Percentiles rank a stretch among this genome's conserved stretches.
Conservation (phyloP, 2,888 invertebrate genomes). For the Athalia rosae region DNA sequence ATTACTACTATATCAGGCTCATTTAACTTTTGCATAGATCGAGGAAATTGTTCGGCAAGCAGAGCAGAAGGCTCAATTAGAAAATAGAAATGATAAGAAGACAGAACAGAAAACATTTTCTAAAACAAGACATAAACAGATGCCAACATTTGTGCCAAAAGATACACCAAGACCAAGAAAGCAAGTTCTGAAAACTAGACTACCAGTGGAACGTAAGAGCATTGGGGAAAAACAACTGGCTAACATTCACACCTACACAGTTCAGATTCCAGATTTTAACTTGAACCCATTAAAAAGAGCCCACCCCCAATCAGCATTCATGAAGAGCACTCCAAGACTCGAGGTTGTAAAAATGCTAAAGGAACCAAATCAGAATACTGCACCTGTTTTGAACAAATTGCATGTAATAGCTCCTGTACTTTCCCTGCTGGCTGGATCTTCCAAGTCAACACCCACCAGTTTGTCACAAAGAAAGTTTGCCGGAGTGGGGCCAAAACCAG, state of each 20-base stretch:
- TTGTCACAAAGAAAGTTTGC: neutral
- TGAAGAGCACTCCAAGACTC: neutral
- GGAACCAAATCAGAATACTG: neutral
- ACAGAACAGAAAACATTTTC: neutral
- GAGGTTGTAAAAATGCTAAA: neutral
- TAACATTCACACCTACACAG: conserved; percentile 3
- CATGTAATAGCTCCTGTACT: no score
- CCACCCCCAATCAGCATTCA: neutral
- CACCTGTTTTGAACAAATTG: no score
- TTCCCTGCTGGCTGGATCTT: neutral
- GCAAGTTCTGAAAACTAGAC: neutral
- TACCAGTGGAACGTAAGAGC: neutral
- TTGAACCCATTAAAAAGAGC: neutral
- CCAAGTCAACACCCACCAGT: neutral
- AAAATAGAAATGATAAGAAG: neutral
- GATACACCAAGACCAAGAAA: conserved; percentile 13
- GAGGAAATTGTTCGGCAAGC: conserved; percentile 5
- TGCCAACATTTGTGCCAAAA: conserved; percentile 20
- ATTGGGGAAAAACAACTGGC: neutral
- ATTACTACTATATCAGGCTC: neutral
- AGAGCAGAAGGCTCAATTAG: neutral
- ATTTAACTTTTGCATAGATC: neutral
- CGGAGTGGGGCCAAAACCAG: neutral
- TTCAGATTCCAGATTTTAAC: neutral
- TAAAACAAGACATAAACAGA: neutral